phyloP scores from a whole-genome alignment of 2,797 vertebrate species.

The Brachyrhaphis roseni region DNA sequence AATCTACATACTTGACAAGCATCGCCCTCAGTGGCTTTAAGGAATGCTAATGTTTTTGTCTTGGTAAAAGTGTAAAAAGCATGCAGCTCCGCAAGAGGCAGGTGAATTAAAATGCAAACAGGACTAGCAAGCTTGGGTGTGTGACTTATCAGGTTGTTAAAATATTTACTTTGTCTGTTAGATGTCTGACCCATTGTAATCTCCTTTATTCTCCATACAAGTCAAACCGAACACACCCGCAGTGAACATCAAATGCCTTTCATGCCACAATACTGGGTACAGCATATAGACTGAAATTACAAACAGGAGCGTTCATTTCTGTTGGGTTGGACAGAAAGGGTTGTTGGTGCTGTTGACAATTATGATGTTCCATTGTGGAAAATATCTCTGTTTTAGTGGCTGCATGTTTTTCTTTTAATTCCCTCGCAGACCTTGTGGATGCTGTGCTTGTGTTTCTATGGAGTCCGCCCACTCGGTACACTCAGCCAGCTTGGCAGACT shows the following conservation, averaged over 20 bases:
- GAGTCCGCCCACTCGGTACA: constrained; percentile 66
- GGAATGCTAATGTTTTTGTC: constrained; percentile 64
- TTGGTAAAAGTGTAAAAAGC: neutral
- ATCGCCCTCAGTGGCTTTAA: constrained; percentile 57
- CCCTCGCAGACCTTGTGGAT: constrained; percentile 46
- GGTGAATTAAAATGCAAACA: constrained; percentile 43
- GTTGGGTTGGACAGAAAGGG: constrained; percentile 31
- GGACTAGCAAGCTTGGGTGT: constrained; percentile 51
- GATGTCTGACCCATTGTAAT: constrained; percentile 46
- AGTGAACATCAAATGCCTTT: constrained; percentile 44
- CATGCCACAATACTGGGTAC: constrained; percentile 32
- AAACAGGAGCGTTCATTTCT: constrained; percentile 7
- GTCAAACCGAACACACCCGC: constrained; percentile 55
- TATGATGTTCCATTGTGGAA: constrained; percentile 52
- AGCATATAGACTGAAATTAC: constrained; percentile 25
- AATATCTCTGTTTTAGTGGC: constrained; percentile 33
- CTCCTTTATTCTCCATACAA: constrained; percentile 25
- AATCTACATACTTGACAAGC: constrained; percentile 71
- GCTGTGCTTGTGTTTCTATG: constrained; percentile 66
- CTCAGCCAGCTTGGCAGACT: constrained; percentile 48
- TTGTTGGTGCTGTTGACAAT: constrained; percentile 13
- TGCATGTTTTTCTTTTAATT: constrained; percentile 30
- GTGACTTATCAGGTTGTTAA: constrained; percentile 30
- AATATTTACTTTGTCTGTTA: constrained; percentile 51
- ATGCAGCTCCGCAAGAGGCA: neutral